These are phyloP conservation scores for Myripristis murdjan DNA, from an alignment of 2,797 vertebrate genomes.

Conservation along the genomic window DNA sequence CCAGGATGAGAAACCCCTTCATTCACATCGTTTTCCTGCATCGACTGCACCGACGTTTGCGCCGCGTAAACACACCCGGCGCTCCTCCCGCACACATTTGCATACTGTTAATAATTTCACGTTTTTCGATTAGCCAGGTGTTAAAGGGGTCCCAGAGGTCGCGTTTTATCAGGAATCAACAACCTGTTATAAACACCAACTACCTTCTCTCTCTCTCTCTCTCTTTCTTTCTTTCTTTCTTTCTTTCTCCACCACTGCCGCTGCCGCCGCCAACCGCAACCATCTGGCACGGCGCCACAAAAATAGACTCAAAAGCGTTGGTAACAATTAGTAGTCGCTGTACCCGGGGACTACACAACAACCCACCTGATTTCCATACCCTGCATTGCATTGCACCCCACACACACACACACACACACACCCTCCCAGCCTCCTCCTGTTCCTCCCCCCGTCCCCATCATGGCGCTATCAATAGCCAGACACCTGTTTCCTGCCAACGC, in stretches of 20 bases:
- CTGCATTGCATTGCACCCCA: conserved; percentile 74
- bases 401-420: no score
- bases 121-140: conserved; percentile 77
- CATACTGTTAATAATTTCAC: conserved; percentile 59
- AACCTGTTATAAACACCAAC: conserved; percentile 75
- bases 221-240: no score
- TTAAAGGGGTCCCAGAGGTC: conserved; percentile 70
- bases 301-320: conserved; percentile 87
- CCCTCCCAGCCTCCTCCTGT: not conserved
- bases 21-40: no score
- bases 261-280: conserved; percentile 83
- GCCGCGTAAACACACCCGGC: conserved; percentile 50
- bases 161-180: conserved; percentile 77
- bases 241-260: no score
- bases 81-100: conserved; percentile 51
- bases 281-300: conserved; percentile 89
- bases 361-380: conserved; percentile 91
- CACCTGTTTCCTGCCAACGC: conserved; percentile 93
- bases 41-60: conserved; percentile 24
- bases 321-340: conserved; percentile 88
- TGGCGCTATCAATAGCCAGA: conserved; percentile 88
- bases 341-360: conserved; percentile 80
- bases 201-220: conserved; percentile 65
- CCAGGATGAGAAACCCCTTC: no score
- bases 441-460: conserved; percentile 56